Evolutionary conservation across 2,888 invertebrate species (phyloP).

Genomic region (Eristalinus aeneus): DNA sequence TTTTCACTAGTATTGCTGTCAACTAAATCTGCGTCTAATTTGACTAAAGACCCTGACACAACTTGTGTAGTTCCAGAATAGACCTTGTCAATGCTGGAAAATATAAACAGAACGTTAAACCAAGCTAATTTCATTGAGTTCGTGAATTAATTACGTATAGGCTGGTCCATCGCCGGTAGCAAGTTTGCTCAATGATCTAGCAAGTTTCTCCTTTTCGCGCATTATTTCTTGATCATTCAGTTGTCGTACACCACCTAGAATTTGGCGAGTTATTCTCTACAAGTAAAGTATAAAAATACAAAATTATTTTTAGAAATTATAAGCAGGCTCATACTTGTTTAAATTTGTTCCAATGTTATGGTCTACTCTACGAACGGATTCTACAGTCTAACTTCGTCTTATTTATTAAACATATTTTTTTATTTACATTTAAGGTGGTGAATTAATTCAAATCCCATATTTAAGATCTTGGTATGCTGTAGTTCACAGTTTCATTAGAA

Average conservation of each 20-base stretch:
- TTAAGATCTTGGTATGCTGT: too few relatives aligned
- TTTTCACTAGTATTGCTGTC: conserved; percentile 81
- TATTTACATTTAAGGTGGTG: too few relatives aligned
- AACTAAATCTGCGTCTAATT: conserved; percentile 82
- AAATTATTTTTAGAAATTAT: too few relatives aligned
- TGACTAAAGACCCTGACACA: conserved; percentile 82
- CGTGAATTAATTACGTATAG: conserved; percentile 73
- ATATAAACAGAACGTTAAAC: background rate
- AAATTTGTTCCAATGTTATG: too few relatives aligned
- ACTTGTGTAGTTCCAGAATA: conserved; percentile 81
- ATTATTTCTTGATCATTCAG: conserved; percentile 39
- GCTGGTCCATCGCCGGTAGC: conserved; percentile 76
- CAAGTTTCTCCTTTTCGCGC: conserved; percentile 74
- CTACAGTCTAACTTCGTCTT: too few relatives aligned
- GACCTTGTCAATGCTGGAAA: conserved; percentile 75
- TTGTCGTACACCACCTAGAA: conserved; percentile 61
- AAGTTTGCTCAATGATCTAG: conserved; percentile 74
- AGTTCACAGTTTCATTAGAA: too few relatives aligned
- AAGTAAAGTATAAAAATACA: too few relatives aligned
- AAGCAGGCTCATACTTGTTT: too few relatives aligned
- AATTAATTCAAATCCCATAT: too few relatives aligned
- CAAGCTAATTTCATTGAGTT: background rate
- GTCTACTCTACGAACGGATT: too few relatives aligned
- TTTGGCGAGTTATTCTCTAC: background rate
- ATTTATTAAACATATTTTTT: too few relatives aligned